A percentile compares a stretch with the other conserved stretches of the same genome.
Evolutionary conservation across 2,797 vertebrate genomes (phyloP).

Genomic region (Sebastes reedi): DNA sequence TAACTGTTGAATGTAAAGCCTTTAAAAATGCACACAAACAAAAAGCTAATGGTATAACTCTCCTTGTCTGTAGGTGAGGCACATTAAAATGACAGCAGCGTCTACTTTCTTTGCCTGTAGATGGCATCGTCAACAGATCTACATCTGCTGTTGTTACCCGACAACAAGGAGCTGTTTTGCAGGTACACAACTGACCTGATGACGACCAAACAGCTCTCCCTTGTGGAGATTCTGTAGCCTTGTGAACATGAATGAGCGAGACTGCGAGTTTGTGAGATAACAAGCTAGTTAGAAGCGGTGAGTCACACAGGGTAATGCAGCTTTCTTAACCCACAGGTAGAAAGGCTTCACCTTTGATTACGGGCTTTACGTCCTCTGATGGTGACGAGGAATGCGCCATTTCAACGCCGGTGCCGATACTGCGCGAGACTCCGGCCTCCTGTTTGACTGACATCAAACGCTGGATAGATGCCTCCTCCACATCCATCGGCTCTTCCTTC

Average conservation of each 20-base stretch:
- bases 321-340: neutral
- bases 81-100: neutral
- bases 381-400: constrained; percentile 78
- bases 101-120: neutral
- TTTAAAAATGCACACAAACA: neutral
- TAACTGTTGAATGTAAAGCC: neutral
- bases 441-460: constrained; percentile 39
- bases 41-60: neutral
- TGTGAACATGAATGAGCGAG: neutral
- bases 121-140: neutral
- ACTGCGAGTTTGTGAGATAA: neutral
- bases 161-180: neutral
- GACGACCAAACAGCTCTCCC: neutral
- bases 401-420: neutral
- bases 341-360: constrained; percentile 84
- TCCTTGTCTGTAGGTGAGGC: neutral
- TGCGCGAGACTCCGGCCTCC: constrained; percentile 4
- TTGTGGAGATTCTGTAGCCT: neutral
- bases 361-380: constrained; percentile 72
- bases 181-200: neutral
- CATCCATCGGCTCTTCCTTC: constrained; percentile 71
- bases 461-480: constrained; percentile 1
- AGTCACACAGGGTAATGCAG: neutral
- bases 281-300: neutral
- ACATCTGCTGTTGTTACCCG: neutral